A percentile compares a stretch with the other conserved stretches of the same genome.
phyloP scores from a whole-genome alignment of 1,140 invertebrate genomes.

The Centruroides sculpturatus region DNA sequence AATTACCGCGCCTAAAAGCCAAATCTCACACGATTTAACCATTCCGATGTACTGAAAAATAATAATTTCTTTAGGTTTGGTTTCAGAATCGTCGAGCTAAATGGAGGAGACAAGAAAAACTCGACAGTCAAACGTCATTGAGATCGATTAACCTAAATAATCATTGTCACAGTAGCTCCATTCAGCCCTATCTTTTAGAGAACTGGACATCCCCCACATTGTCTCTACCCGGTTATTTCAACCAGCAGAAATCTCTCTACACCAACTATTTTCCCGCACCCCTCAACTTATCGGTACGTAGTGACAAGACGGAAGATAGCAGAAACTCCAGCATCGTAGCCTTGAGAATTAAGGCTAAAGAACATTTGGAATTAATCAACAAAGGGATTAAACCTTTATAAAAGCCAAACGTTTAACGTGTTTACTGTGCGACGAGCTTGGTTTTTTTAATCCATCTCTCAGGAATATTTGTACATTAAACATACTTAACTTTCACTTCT shows the following conservation, averaged over 20 bases:
- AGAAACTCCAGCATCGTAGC: slow-evolving; percentile 74
- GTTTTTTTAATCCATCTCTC: too few species aligned
- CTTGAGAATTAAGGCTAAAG: slow-evolving; percentile 76
- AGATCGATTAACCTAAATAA: background rate
- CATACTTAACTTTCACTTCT: too few species aligned
- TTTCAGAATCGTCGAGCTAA: slow-evolving; percentile 19
- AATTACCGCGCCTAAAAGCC: too few species aligned
- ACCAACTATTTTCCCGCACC: background rate
- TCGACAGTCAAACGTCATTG: slow-evolving; percentile 17
- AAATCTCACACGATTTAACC: too few species aligned
- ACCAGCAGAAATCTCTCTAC: too few species aligned
- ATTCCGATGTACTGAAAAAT: background rate
- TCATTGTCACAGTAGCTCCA: too few species aligned
- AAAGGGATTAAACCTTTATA: slow-evolving; percentile 39
- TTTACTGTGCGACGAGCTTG: too few species aligned
- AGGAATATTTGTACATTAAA: too few species aligned
- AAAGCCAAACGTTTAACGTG: too few species aligned
- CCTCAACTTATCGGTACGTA: slow-evolving; percentile 17
- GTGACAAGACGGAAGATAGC: slow-evolving; percentile 28
- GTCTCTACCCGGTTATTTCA: too few species aligned
- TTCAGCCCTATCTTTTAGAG: too few species aligned
- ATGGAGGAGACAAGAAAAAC: slow-evolving; percentile 18
- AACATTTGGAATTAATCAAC: slow-evolving; percentile 76
- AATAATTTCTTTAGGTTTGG: slow-evolving; percentile 14
- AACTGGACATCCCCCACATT: too few species aligned